phyloP scores from a whole-genome alignment of 2,888 invertebrate genomes.

The Melolontha melolontha region DNA sequence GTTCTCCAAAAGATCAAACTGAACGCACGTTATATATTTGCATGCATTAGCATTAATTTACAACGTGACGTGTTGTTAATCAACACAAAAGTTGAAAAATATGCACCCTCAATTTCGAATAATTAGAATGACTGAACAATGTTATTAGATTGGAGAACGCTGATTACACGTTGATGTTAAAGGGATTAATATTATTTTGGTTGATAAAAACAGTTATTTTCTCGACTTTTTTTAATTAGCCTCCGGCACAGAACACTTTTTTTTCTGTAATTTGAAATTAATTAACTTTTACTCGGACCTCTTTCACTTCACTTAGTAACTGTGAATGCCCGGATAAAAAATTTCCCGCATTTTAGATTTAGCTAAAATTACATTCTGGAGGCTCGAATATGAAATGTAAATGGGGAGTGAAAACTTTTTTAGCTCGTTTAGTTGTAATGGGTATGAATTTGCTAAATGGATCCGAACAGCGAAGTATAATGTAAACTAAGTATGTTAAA shows the following conservation, averaged over 20 bases:
- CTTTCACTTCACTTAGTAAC: conserved; percentile 24
- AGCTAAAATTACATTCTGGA: conserved; percentile 38
- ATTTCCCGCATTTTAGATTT: conserved; percentile 34
- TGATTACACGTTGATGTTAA: conserved; percentile 16
- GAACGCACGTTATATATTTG: conserved; percentile 22
- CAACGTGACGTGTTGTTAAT: conserved; percentile 22
- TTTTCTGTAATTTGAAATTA: conserved; percentile 35
- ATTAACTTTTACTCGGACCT: conserved; percentile 36
- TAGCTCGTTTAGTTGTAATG: conserved; percentile 38
- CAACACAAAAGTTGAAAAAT: conserved; percentile 16
- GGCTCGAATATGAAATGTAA: conserved; percentile 39
- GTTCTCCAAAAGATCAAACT: background rate
- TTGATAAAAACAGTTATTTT: conserved; percentile 16
- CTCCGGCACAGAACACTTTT: conserved; percentile 9
- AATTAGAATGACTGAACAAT: conserved; percentile 6
- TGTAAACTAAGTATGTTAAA: conserved; percentile 36
- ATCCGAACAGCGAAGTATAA: conserved; percentile 29
- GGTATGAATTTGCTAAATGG: conserved; percentile 39
- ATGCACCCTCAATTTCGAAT: background rate
- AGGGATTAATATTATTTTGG: conserved; percentile 26
- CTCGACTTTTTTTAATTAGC: conserved; percentile 26
- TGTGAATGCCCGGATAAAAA: conserved; percentile 18
- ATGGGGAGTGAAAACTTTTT: conserved; percentile 32
- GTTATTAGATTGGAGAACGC: conserved; percentile 16
- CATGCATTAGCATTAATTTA: conserved; percentile 35